Percentiles rank a stretch among this genome's conserved stretches.
phyloP scores from a whole-genome alignment of 2,113 vertebrate species.

The Plecotus auritus region DNA sequence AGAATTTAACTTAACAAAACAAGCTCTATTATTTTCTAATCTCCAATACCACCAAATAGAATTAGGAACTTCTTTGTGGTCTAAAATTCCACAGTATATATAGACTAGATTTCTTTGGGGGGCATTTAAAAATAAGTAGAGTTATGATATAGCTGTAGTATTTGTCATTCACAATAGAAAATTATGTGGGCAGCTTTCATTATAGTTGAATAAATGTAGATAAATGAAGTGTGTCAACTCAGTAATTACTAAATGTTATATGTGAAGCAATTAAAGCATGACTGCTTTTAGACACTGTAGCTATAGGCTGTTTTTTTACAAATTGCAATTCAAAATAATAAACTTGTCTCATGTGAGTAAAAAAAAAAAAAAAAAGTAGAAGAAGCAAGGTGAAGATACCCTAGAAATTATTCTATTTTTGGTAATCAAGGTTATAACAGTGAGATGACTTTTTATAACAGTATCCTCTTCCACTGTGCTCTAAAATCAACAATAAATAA shows the following conservation, averaged over 20 bases:
- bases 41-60: background rate
- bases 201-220: constrained; percentile 63
- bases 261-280: constrained; percentile 56
- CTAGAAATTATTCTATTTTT: background rate
- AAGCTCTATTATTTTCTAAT: constrained; percentile 8
- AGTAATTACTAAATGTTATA: constrained; percentile 63
- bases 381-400: background rate
- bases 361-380: background rate
- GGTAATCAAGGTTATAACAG: background rate
- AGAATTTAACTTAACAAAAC: constrained; percentile 33
- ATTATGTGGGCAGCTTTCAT: constrained; percentile 57
- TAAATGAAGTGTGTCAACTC: constrained; percentile 67
- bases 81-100: background rate
- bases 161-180: constrained; percentile 56
- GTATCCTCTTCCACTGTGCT: background rate
- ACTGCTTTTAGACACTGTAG: constrained; percentile 40
- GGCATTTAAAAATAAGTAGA: constrained; percentile 19
- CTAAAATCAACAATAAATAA: constrained; percentile 1
- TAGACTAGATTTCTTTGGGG: background rate
- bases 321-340: constrained; percentile 46
- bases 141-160: background rate
- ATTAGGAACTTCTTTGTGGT: background rate
- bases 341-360: background rate
- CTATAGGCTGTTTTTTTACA: background rate
- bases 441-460: constrained; percentile 2